These are phyloP conservation scores for Patagioenas fasciata DNA, from an alignment of 2,113 vertebrate genomes.

Conservation along the genomic window DNA sequence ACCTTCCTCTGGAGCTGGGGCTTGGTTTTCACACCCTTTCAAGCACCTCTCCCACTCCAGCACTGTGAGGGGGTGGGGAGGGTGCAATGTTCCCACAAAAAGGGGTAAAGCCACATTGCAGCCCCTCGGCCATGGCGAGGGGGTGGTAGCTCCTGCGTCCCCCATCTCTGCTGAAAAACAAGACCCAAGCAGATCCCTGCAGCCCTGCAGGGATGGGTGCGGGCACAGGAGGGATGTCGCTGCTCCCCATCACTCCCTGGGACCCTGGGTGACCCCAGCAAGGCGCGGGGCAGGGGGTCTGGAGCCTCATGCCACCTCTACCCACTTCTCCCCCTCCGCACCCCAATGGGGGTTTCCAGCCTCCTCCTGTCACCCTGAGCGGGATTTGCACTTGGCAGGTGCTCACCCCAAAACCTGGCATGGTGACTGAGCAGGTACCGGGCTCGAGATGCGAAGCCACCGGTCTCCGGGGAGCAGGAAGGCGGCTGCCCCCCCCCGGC, in stretches of 20 bases:
- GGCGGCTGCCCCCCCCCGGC: conserved; percentile 32
- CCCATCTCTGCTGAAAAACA: not conserved
- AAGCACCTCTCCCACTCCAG: not conserved
- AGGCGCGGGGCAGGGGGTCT: not conserved
- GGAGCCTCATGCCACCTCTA: not conserved
- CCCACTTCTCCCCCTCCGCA: not conserved
- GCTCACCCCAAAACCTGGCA: accelerated
- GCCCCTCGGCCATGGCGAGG: not conserved
- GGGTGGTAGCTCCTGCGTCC: not conserved
- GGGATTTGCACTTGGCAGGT: not conserved
- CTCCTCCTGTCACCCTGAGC: not conserved
- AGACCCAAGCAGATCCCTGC: not conserved
- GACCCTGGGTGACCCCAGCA: accelerated
- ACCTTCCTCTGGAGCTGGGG: not conserved
- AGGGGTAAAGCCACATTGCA: not conserved
- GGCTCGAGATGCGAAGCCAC: not conserved
- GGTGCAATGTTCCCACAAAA: accelerated
- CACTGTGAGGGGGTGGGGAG: accelerated
- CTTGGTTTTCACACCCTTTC: not conserved
- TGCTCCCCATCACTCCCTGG: accelerated
- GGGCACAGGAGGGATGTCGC: not conserved
- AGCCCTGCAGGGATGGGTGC: accelerated
- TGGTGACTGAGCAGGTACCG: accelerated
- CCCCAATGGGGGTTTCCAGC: not conserved
- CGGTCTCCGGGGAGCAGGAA: conserved; percentile 56